A percentile compares a stretch with the other conserved stretches of the same genome.
These are phyloP conservation scores for Alectoris magna DNA, from an alignment of 2,797 vertebrate genomes.

Conservation along the genomic window DNA sequence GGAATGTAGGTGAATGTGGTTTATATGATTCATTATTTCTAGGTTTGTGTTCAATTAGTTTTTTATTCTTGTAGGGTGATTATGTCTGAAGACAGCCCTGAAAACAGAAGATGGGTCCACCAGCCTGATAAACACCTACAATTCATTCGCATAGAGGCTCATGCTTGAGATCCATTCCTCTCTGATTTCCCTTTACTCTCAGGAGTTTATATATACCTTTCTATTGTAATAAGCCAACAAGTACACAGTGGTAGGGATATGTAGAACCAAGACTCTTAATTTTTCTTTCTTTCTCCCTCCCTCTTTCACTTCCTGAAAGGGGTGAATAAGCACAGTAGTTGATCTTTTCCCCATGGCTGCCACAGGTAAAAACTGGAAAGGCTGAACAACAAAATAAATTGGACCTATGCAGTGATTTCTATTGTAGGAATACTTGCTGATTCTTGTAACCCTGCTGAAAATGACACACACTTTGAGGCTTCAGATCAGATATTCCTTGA, in stretches of 20 bases:
- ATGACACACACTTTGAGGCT: neutral
- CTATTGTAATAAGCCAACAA: neutral
- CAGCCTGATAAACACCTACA: neutral
- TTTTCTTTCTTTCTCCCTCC: neutral
- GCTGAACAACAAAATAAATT: neutral
- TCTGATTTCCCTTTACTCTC: neutral
- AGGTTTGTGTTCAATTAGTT: neutral
- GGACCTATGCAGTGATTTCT: neutral
- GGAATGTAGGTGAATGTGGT: neutral
- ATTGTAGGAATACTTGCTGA: neutral
- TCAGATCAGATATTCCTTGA: neutral
- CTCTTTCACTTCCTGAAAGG: neutral
- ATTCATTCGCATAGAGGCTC: neutral
- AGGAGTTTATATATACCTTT: conserved; percentile 3
- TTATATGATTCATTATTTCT: neutral
- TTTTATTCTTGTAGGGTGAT: neutral
- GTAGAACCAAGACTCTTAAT: neutral
- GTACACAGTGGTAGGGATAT: neutral
- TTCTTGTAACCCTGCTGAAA: conserved; percentile 33
- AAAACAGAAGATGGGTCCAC: neutral
- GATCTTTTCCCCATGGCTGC: neutral
- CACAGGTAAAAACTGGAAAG: neutral
- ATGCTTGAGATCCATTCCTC: neutral
- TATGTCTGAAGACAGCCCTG: neutral
- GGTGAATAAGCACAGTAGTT: neutral